Evolutionary conservation across 2,888 invertebrate genomes (phyloP).

Genomic region (Azorinus chamasolen): DNA sequence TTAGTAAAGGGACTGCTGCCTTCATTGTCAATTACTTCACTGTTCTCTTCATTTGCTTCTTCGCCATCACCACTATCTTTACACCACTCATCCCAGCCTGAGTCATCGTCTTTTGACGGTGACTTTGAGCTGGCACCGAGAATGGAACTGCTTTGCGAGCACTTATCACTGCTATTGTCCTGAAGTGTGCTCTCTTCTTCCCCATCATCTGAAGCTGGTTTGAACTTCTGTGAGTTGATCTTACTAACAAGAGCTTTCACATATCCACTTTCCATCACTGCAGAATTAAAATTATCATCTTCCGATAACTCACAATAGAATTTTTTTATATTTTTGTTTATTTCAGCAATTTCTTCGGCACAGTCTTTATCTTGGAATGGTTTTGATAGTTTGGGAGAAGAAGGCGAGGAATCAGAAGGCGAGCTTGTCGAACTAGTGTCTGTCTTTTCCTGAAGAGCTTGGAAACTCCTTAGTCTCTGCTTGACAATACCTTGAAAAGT

Average conservation of each 20-base stretch:
- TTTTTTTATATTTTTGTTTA: constrained; percentile 42
- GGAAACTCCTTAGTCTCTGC: constrained; percentile 71
- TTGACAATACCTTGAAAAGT: constrained; percentile 75
- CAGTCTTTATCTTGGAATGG: constrained; percentile 38
- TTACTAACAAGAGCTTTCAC: constrained; percentile 76
- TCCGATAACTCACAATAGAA: constrained; percentile 51
- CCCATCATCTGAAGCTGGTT: constrained; percentile 13
- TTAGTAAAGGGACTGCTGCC: constrained; percentile 9
- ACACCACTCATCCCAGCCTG: constrained; percentile 50
- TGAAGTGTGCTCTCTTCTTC: constrained; percentile 15
- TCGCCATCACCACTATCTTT: constrained; percentile 31
- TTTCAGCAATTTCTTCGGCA: constrained; percentile 40
- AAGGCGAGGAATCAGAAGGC: constrained; percentile 12
- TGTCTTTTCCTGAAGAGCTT: constrained; percentile 58
- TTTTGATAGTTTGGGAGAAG: constrained; percentile 25
- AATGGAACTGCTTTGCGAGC: not conserved
- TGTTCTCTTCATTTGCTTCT: constrained; percentile 15
- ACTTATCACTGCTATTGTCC: constrained; percentile 8
- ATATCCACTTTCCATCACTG: constrained; percentile 72
- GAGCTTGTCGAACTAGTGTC: constrained; percentile 44
- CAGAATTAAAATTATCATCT: constrained; percentile 67
- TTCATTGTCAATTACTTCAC: constrained; percentile 5
- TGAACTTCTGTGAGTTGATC: constrained; percentile 64
- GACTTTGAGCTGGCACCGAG: constrained; percentile 10
- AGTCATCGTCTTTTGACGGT: constrained; percentile 36